Base-by-base conservation (phyloP, 1,140 invertebrate species). In the Leptinotarsa lineolata region DNA sequence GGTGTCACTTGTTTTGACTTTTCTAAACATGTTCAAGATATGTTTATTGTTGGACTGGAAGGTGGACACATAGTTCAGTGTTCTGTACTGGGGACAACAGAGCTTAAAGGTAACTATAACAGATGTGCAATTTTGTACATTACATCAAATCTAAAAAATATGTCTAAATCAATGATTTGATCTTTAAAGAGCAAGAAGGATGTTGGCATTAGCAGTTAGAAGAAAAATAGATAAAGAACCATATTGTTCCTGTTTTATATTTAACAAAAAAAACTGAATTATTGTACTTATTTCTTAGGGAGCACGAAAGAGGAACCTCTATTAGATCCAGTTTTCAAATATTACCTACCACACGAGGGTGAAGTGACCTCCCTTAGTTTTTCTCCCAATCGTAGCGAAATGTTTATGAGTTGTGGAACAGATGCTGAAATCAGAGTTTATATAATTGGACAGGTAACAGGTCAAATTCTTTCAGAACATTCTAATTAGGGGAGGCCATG, bases 1-100 rank as follows among this genome's bases (percentile, higher is more conserved):
- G 82, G 82, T n/a, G 74, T 84, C n/a, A 72, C 79, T n/a, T 73
- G 76, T 48, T 84, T 84, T 68, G 80, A 83, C 77, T 84, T 84
- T 77, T 84, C 83, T 4, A 76, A 58, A 72, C 79, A 81, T 72
- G 46, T 76, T 8, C 77, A 76, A 3, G 83, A 84, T 68, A 78
- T 82, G 59, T 84, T 84, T 79, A 45, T 84, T 18, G 78, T 83
- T 16, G 83, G 78, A 4, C 73, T 77, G 58, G 83, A 84, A 72
- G 82, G 83, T 12, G 83, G 83, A 39, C 64, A 80, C 16, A 68
- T 84, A 18, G 77, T 80, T 20, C 77, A 81, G 61, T 84, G 83
- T 74, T 83, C 83, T 24, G 61, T 79, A 16, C 64, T 81, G n/a
- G 82, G 81, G 30, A 74, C 77, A 11, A 80, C 75, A 22, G 63